phyloP scores from a whole-genome alignment of 1,140 invertebrate genomes.

The Armadillidium nasatum region DNA sequence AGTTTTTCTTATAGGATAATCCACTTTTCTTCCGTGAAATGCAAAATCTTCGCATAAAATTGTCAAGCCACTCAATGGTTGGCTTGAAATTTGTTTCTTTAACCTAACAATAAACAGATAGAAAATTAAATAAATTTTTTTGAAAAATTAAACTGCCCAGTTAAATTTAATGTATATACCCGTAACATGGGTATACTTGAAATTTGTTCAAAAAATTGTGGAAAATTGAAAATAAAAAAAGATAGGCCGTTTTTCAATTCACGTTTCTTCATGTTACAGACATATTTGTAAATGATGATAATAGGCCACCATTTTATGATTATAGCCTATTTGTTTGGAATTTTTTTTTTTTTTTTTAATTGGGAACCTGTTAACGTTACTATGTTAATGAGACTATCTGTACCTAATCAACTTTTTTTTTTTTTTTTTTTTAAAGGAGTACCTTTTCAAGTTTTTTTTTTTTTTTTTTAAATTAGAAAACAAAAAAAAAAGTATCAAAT shows the following conservation, averaged over 20 bases:
- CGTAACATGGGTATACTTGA: background rate
- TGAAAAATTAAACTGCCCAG: too few relatives aligned
- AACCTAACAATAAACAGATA: constrained; percentile 30
- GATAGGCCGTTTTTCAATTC: background rate
- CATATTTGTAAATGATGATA: too few relatives aligned
- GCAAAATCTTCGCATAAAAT: constrained; percentile 43
- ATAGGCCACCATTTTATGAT: too few relatives aligned
- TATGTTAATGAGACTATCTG: too few relatives aligned
- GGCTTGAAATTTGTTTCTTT: constrained; percentile 36
- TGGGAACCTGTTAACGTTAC: too few relatives aligned
- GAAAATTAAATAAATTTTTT: background rate
- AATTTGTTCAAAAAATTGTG: background rate
- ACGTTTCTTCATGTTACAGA: background rate
- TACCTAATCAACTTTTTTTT: too few relatives aligned
- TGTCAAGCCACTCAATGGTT: constrained; percentile 39
- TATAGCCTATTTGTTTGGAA: too few relatives aligned
- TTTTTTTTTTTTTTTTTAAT: too few relatives aligned
- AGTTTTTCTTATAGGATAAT: constrained; percentile 31
- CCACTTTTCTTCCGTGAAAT: constrained; percentile 38
- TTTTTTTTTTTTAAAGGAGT: background rate
- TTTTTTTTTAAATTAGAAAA: too few relatives aligned
- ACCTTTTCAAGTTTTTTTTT: too few relatives aligned
- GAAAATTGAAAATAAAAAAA: background rate
- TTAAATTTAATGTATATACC: background rate
- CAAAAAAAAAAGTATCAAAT: background rate